Conservation (phyloP, 2,888 invertebrate genomes). For the Nomada hirtipes region DNA sequence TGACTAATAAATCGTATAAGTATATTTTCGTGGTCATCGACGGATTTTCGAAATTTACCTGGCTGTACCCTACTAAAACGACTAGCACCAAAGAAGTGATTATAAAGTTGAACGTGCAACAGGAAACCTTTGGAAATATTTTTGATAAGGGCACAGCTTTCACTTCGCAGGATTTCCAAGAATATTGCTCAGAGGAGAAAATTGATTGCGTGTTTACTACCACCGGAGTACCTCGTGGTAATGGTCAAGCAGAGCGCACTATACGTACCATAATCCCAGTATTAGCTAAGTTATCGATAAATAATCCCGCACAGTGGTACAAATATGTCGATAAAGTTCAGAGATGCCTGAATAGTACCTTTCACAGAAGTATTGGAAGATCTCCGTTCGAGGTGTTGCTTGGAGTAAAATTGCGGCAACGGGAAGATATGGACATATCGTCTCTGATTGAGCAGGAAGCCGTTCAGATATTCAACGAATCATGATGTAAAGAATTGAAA, state of each 20-base stretch:
- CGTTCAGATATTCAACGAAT: constrained; percentile 41
- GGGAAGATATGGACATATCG: constrained; percentile 43
- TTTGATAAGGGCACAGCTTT: constrained; percentile 18
- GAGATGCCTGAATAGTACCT: constrained; percentile 20
- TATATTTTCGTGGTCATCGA: constrained; percentile 14
- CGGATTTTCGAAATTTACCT: constrained; percentile 18
- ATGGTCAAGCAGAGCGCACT: constrained; percentile 18
- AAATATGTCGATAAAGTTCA: constrained; percentile 10
- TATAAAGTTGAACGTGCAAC: not conserved
- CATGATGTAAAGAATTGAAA: constrained; percentile 53
- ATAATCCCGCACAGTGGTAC: constrained; percentile 15
- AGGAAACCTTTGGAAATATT: constrained; percentile 27
- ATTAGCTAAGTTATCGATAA: constrained; percentile 13
- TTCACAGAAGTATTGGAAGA: constrained; percentile 42
- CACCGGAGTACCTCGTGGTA: constrained; percentile 5
- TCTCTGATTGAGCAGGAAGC: constrained; percentile 56
- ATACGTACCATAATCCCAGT: constrained; percentile 20
- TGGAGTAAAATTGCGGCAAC: constrained; percentile 49
- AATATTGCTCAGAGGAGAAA: constrained; percentile 12
- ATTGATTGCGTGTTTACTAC: constrained; percentile 8
- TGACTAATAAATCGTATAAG: not conserved
- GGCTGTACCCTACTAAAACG: constrained; percentile 9
- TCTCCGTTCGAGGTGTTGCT: constrained; percentile 56
- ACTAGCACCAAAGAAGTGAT: not conserved
- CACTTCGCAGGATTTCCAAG: not conserved